Base-by-base conservation (phyloP, 2,797 vertebrate genomes). In the Sebastolobus alascanus region DNA sequence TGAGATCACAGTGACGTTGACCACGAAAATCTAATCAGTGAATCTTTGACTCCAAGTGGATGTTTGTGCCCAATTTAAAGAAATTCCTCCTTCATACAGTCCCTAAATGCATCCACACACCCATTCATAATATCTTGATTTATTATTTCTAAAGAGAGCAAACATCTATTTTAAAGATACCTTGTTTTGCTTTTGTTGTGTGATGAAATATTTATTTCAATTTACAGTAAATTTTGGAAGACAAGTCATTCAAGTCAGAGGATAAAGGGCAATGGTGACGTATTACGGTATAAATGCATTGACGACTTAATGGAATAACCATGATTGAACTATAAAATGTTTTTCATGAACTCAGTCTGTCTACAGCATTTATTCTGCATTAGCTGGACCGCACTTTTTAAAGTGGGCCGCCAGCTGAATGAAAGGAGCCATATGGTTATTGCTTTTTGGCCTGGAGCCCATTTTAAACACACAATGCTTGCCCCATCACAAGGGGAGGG, bases 301-400 rank as follows among this genome's bases (percentile, higher is more conserved):
- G 22, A 75, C 37, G 35, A 68, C 56, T 22, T 56, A 71, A 83
- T 72, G 31, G 43, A 80, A 87, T 82, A 79, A 59, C 20, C 12
- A 22, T 73, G 61, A 80, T 69, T 81, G 2, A 82, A 68, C 69
- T 58, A 81, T 29, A 77, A 81, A 64, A 79, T 58, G 68, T 72
- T 74, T 46, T 35, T 60, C 35, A 52, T 38, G 20, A 69, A 60
- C 29, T 67, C 37, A 54, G 13, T 74, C 43, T 61, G 67, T 46
- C 60, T 38, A 37, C 31, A 65, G 61, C 55, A 70, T 75, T 87
- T 75, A 79, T 74, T 80, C 61, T 60, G 65, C 73, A 76, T 76
- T 79, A 79, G 72, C 55, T 68, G 13, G 9, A 40, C 60, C 9
- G 31, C 11, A 58, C 68, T 73, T 73, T 80, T 77, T 69, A 61